These are phyloP conservation scores for Balaenoptera acutorostrata DNA, from an alignment of 2,113 vertebrate species.

Conservation along the genomic window DNA sequence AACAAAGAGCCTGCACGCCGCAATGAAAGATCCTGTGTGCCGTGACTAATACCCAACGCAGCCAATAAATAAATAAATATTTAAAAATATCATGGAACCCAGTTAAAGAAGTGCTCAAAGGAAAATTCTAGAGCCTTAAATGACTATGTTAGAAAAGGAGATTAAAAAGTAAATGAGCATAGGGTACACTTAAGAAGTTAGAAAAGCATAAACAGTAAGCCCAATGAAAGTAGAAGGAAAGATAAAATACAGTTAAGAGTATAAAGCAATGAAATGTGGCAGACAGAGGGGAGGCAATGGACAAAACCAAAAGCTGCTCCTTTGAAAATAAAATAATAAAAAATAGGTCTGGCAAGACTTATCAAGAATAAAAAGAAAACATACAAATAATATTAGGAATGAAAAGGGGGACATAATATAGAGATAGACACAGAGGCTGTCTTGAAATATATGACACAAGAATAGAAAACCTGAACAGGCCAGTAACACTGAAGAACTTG, in stretches of 20 bases:
- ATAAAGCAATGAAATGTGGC: neutral
- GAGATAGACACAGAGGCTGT: neutral
- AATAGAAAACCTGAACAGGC: neutral
- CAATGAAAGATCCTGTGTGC: too few species aligned
- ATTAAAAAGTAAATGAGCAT: neutral
- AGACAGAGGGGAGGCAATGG: neutral
- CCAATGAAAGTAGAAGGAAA: neutral
- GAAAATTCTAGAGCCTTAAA: neutral
- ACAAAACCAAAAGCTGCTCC: neutral
- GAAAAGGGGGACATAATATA: neutral
- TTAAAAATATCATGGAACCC: neutral
- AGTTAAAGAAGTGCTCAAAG: neutral
- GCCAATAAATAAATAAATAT: neutral
- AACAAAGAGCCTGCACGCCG: too few species aligned
- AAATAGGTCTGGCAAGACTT: neutral
- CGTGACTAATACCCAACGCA: too few species aligned
- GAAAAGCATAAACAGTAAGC: neutral
- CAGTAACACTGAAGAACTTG: neutral
- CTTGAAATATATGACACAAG: neutral
- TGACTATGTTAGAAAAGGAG: neutral
- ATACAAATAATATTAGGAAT: neutral
- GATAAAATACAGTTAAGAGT: neutral
- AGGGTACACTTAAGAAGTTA: neutral
- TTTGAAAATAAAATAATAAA: neutral
- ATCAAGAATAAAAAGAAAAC: neutral